These are phyloP conservation scores for Diorhabda carinulata DNA, from an alignment of 1,140 invertebrate genomes.

Conservation along the genomic window DNA sequence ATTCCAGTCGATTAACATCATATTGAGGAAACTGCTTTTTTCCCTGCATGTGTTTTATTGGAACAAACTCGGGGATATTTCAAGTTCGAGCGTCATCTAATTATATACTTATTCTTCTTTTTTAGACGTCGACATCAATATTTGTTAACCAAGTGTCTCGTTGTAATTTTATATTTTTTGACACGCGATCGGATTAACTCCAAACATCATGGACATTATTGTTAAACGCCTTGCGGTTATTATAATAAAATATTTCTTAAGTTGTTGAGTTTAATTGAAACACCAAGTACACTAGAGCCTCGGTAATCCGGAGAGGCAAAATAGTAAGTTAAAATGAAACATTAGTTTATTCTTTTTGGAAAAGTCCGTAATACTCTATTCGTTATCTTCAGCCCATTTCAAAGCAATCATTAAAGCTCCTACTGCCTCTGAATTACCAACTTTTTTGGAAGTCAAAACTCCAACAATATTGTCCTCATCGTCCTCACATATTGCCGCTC, in stretches of 20 bases:
- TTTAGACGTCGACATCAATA: not conserved
- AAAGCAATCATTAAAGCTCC: too few species aligned
- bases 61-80: conserved; percentile 15
- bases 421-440: too few species aligned
- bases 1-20: conserved; percentile 62
- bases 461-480: too few species aligned
- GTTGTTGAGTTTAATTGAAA: not conserved
- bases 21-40: conserved; percentile 1
- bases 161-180: conserved; percentile 15
- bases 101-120: not conserved
- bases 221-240: conserved; percentile 10
- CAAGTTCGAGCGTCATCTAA: not conserved
- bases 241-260: conserved; percentile 16
- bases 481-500: too few species aligned
- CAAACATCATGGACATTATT: not conserved
- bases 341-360: too few species aligned
- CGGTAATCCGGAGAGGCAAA: too few species aligned
- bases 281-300: too few species aligned
- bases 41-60: conserved; percentile 8
- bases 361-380: too few species aligned
- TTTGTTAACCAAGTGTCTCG: conserved; percentile 4
- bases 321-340: too few species aligned
- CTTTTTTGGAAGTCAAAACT: too few species aligned
- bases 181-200: not conserved
- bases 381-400: too few species aligned